Evolutionary conservation across 2,888 invertebrate genomes (phyloP).

Genomic region (Latrodectus hesperus): DNA sequence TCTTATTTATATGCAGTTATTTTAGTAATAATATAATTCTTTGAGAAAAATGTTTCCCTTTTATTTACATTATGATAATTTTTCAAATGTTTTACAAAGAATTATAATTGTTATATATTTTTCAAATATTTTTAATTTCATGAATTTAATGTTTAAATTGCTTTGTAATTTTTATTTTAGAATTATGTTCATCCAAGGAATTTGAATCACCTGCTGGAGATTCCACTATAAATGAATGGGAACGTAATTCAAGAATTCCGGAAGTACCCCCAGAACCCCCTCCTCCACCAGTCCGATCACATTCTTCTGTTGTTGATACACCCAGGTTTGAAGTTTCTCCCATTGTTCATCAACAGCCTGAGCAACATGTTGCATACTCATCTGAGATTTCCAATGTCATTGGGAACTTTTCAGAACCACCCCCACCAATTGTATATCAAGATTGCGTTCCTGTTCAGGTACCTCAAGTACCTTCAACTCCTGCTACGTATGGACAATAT

Average conservation of each 20-base stretch:
- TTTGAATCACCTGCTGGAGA: slow-evolving; percentile 51
- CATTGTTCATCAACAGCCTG: slow-evolving; percentile 40
- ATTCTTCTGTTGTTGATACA: slow-evolving; percentile 34
- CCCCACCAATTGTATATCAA: slow-evolving; percentile 53
- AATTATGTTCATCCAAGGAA: slow-evolving; percentile 45
- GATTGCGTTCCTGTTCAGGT: slow-evolving; percentile 46
- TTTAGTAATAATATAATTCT: too few relatives aligned
- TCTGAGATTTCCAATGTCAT: slow-evolving; percentile 58
- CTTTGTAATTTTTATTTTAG: slow-evolving; percentile 16
- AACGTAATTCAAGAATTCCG: slow-evolving; percentile 43
- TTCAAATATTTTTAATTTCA: too few relatives aligned
- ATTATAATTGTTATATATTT: too few relatives aligned
- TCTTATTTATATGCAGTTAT: too few relatives aligned
- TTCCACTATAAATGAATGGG: slow-evolving; percentile 49
- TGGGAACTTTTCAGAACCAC: slow-evolving; percentile 52
- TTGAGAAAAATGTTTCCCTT: too few relatives aligned
- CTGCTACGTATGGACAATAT: slow-evolving; percentile 55
- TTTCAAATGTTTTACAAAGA: too few relatives aligned
- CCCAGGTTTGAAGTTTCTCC: slow-evolving; percentile 51
- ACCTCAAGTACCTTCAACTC: slow-evolving; percentile 32
- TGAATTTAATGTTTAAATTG: too few relatives aligned
- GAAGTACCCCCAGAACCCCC: slow-evolving; percentile 58
- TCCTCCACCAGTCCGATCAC: slow-evolving; percentile 17
- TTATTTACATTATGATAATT: too few relatives aligned
- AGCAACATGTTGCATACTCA: slow-evolving; percentile 48